Base-by-base conservation (phyloP, 1,140 invertebrate species). In the Chlorops oryzae region DNA sequence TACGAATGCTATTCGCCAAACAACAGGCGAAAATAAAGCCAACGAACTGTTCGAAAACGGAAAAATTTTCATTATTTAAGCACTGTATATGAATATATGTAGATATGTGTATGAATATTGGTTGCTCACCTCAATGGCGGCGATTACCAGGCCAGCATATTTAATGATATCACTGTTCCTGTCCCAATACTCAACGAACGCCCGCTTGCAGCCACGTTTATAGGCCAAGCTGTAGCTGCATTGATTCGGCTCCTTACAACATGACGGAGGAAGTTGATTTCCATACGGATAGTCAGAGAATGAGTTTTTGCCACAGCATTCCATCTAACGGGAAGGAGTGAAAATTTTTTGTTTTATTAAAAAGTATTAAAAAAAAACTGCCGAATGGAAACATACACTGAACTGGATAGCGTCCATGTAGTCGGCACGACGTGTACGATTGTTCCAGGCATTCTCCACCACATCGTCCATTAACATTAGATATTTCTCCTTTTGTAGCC, bases 1-100 rank as follows among this genome's bases (percentile, higher is more conserved):
- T 90, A 61, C 87, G 84, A 73, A 96, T 91, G 54, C 86, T 88
- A 65, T 88, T 85, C 59, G 89, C 91, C 74, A 95, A 77, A 72
- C 87, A 90, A 74, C 91, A 90, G 55, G 92, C 86, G 70, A 92
- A 94, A 48, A 92, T 77, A 25, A 92, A 86, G 57, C 90, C 91
- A 61, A 95, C 79, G 59, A 94, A 77, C 90, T 95, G 82, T 23
- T 74, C 74, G 51, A 51, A 65, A 74, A 66, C 68, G 61, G 6
- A 18, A 18, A 42, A 49, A 2, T 13, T 43, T 41, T 27, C 21
- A 18, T 50, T 18, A 42, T 20, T 9, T 18, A 47, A 45, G 10
- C 21, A 20, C 24, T 28, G 27, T 38, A 35, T 23, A 35, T n/a
- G 44, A 27, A 34, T 51, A 39, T 3, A 22, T 37, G 10, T 4